Evolutionary conservation across 2,797 vertebrate genomes (phyloP), one percentile per base, ranked within the genome.

Genomic region (Muscicapa striata): DNA sequence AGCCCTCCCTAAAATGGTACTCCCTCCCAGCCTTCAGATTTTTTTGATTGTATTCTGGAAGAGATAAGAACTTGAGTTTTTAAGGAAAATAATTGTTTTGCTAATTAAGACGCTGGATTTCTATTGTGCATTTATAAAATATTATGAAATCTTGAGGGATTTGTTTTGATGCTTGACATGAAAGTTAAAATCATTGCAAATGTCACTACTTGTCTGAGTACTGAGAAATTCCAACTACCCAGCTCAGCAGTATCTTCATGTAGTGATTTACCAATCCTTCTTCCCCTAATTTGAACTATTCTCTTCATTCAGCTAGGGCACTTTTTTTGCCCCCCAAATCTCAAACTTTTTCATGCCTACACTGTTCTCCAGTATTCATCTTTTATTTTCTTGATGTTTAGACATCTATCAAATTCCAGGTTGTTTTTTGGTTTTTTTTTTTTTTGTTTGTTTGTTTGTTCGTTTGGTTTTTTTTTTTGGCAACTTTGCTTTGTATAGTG

Each of bases 301-400:
- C 67, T 52, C 6, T 67, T 68, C 52, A 84, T 15, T 78, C 49
- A 57, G 17, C 26, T 32, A 40, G 29, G 21, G 11, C 9, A 66
- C 9, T 3, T 23, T 68, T 73, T n/a, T 45, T 29, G 9, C 3
- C 38, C 26, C 17, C 10, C 10, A 6, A 36, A 0, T n/a, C 54
- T 80, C 40, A 38, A 15, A 22, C 8, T 52, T 84, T 85, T 80
- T n/a, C 13, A 32, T 30, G 5, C 41, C 54, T 30, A 10, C 17
- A 14, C 9, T 32, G 2, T 43, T 85, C 16, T 58, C 10, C 34
- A 48, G 15, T 17, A 43, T 38, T 73, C 22, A 24, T 18, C 1
- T 62, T 57, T 41, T 36, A 4, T 23, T 30, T 77, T 72, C 61
- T 59, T 69, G 5, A 54, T 45, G 10, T 45, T 92, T 49, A 86